A percentile compares a stretch with the other conserved stretches of the same genome.
phyloP scores from a whole-genome alignment of 1,140 invertebrate genomes.

The Hyles euphorbiae region DNA sequence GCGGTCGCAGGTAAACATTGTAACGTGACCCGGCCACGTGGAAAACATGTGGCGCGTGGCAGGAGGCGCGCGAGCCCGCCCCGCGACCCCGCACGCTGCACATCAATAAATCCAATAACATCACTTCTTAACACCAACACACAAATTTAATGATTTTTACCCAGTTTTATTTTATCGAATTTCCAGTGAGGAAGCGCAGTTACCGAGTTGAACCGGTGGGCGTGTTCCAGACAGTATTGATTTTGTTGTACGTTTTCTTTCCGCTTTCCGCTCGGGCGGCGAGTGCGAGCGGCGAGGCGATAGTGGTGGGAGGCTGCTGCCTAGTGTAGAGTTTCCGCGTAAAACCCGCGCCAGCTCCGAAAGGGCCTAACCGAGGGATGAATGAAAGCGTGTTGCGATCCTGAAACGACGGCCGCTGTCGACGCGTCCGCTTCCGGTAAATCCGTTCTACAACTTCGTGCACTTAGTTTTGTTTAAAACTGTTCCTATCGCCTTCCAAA shows the following conservation, averaged over 20 bases:
- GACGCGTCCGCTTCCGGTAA: constrained; percentile 67
- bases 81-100: constrained; percentile 1
- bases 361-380: constrained; percentile 63
- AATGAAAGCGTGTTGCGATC: constrained; percentile 67
- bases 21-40: constrained; percentile 66
- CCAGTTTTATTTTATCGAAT: constrained; percentile 71
- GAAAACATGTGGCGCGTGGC: constrained; percentile 37
- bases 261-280: constrained; percentile 26
- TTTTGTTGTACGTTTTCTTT: constrained; percentile 56
- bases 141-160: constrained; percentile 64
- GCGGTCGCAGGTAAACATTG: constrained; percentile 68
- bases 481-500: constrained; percentile 32
- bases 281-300: constrained; percentile 39
- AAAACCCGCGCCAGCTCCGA: constrained; percentile 37
- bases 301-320: constrained; percentile 50
- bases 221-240: constrained; percentile 72
- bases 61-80: neutral
- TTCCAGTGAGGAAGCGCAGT: constrained; percentile 69
- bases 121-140: constrained; percentile 36
- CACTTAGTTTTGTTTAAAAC: constrained; percentile 68
- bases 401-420: constrained; percentile 58
- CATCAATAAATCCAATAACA: constrained; percentile 12
- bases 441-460: constrained; percentile 65
- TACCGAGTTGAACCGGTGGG: constrained; percentile 64
- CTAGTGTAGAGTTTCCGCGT: constrained; percentile 67